Percentiles rank a stretch among this genome's conserved stretches.
These are phyloP conservation scores for Cyprinodon tularosa DNA, from an alignment of 2,113 vertebrate genomes.

Conservation along the genomic window DNA sequence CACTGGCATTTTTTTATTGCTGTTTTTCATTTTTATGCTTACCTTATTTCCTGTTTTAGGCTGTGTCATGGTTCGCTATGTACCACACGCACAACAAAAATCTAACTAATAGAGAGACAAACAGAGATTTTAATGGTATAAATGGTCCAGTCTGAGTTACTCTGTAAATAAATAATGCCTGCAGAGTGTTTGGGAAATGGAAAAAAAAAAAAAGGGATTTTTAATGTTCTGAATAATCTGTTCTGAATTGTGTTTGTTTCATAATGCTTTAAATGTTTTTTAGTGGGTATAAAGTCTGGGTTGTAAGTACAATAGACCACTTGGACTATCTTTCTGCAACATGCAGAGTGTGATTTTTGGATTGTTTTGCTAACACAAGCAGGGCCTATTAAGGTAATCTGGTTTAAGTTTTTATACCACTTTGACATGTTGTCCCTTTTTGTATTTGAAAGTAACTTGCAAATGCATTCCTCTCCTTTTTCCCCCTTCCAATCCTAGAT, in stretches of 20 bases:
- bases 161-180: neutral
- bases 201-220: neutral
- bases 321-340: neutral
- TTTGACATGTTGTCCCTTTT: neutral
- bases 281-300: no score
- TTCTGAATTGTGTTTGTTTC: neutral
- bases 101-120: neutral
- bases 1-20: slow-evolving; percentile 34
- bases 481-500: neutral
- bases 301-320: no score
- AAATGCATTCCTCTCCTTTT: neutral
- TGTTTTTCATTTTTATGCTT: slow-evolving; percentile 21
- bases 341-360: neutral
- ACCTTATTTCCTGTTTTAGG: slow-evolving; percentile 49
- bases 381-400: neutral
- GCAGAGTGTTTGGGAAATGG: neutral
- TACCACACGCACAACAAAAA: neutral
- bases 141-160: neutral
- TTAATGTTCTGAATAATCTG: neutral
- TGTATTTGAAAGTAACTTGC: neutral
- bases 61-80: slow-evolving; percentile 33
- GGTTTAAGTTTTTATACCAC: neutral
- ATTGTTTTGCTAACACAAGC: neutral
- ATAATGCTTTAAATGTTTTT: neutral
- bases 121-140: neutral